Percentiles rank a stretch among this genome's conserved stretches.
Evolutionary conservation across 2,797 vertebrate species (phyloP).

Genomic region (Hyperoplus immaculatus): DNA sequence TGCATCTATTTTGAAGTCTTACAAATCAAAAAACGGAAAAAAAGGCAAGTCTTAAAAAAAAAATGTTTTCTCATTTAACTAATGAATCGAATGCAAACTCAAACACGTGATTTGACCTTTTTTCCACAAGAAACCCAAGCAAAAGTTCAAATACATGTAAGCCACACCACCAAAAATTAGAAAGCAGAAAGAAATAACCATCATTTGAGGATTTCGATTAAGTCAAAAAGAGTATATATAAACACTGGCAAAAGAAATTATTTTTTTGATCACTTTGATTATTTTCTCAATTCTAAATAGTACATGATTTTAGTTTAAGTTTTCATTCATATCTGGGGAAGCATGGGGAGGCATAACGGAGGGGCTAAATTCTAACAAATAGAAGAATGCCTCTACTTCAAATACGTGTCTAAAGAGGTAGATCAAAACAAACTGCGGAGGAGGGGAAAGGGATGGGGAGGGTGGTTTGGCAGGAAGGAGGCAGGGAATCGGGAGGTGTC

Average conservation of each 20-base stretch:
- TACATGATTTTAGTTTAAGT: constrained; percentile 86
- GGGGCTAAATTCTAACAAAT: constrained; percentile 86
- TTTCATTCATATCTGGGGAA: constrained; percentile 64
- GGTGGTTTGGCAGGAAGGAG: constrained; percentile 46
- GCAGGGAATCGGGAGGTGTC: constrained; percentile 28
- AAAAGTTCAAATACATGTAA: constrained; percentile 86
- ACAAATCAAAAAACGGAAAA: constrained; percentile 85
- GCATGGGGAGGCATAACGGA: constrained; percentile 54
- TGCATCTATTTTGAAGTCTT: constrained; percentile 76
- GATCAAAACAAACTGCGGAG: constrained; percentile 92
- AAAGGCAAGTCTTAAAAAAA: constrained; percentile 78
- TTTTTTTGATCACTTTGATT: constrained; percentile 88
- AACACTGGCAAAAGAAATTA: constrained; percentile 81
- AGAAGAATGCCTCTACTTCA: constrained; percentile 96
- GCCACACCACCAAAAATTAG: constrained; percentile 83
- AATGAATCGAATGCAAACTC: constrained; percentile 85
- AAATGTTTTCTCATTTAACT: constrained; percentile 78
- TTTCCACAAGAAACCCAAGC: constrained; percentile 86
- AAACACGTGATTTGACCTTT: constrained; percentile 79
- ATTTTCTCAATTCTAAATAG: constrained; percentile 87
- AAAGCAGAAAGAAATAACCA: constrained; percentile 92
- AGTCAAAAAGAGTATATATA: constrained; percentile 88
- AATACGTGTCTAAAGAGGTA: constrained; percentile 95
- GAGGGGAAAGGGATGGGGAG: constrained; percentile 14
- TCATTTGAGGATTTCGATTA: constrained; percentile 89